Conservation (phyloP, 2,797 vertebrate species). For the Lophotriccus pileatus region DNA sequence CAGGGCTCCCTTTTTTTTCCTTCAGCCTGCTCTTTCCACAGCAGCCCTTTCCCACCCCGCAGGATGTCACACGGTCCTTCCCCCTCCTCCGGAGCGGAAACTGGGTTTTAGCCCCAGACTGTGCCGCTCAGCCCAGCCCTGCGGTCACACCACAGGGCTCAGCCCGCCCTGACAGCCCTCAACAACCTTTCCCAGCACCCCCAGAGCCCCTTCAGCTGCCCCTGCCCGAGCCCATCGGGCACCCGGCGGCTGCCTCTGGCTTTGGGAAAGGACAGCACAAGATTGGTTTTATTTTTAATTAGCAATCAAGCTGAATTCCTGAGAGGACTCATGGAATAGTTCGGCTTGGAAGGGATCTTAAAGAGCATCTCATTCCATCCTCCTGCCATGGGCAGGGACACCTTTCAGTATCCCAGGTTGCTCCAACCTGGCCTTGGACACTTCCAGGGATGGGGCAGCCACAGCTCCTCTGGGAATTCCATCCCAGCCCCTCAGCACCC, state of each 20-base stretch:
- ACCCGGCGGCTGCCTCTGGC: not conserved
- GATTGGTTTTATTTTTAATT: too few relatives aligned
- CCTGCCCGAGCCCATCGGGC: not conserved
- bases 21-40: fast-evolving
- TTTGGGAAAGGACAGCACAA: not conserved
- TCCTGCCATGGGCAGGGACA: not conserved
- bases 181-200: not conserved
- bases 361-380: not conserved
- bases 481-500: not conserved
- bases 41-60: not conserved
- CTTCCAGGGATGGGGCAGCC: not conserved
- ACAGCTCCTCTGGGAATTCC: not conserved
- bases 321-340: not conserved
- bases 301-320: not conserved
- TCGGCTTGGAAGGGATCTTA: not conserved
- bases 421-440: not conserved
- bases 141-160: not conserved
- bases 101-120: not conserved
- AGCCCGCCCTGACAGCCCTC: not conserved
- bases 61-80: not conserved
- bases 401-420: not conserved
- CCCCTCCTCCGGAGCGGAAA: not conserved
- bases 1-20: not conserved
- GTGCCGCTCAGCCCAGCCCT: fast-evolving
- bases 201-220: not conserved